Base-by-base conservation (phyloP, 2,113 vertebrate species). In the Sander lucioperca region DNA sequence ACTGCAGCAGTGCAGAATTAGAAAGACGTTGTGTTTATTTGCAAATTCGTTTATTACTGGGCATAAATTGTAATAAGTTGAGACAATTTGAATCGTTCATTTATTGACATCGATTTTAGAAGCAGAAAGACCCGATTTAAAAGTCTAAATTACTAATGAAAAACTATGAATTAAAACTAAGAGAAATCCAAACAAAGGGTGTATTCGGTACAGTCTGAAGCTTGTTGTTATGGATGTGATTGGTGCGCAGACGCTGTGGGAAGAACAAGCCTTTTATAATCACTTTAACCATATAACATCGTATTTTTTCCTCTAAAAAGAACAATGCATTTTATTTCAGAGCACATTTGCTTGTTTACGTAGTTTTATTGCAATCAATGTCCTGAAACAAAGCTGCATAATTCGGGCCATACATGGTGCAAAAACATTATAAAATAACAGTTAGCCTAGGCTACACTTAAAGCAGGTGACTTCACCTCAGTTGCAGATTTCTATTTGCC, bases 1-100 rank as follows among this genome's bases (percentile, higher is more conserved):
- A 0, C 18, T 48, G 77, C 71, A 30, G 82, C 66, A 88, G 84
- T 1, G 83, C 2, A 86, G 85, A 61, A 89, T 87, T 5, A 14
- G 9, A 21, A 45, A n/a, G 39, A 85, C 12, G 10, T 14, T 4
- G 12, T 30, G 27, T 50, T 67, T 50, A 47, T 81, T 80, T 62
- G 16, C 16, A 3, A 33, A 63, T 65, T 16, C 10, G 56, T 59
- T 82, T 61, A 83, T 72, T 69, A 14, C 43, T 15, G 48, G 0
- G 45, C 5, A n/a, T 56, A 67, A 71, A 54, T 18, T 48, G 9
- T 9, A 33, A 51, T 11, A 14, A 11, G 16, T 23, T 13, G 51
- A 45, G 57, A 75, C 8, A 6, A 11, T 45, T 50, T 21, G 4
- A 16, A 18, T 7, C 14, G 33, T 68, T 27, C 5, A 62, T 77